Conservation (phyloP, 2,113 vertebrate species). For the Pogonocichla stellata region DNA sequence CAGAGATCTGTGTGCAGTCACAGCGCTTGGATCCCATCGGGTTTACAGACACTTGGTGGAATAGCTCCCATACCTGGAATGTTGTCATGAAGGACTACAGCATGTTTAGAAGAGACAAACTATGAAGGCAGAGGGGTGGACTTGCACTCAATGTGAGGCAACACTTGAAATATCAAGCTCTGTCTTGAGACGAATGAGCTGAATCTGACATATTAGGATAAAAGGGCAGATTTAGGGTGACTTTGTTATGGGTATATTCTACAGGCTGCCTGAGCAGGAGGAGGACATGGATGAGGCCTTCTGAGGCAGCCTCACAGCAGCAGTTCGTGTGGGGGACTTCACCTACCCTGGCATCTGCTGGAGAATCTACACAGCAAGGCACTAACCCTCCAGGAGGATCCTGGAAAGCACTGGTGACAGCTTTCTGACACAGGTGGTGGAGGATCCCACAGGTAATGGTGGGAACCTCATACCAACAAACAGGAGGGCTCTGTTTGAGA, state of each 20-base stretch:
- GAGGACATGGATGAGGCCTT: not conserved
- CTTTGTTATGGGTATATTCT: not conserved
- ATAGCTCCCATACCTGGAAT: not conserved
- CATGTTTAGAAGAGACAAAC: not conserved
- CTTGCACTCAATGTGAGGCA: not conserved
- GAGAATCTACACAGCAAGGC: not conserved
- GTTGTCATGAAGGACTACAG: not conserved
- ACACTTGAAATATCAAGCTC: not conserved
- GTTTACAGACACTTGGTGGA: not conserved
- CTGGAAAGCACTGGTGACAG: not conserved
- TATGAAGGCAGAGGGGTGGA: not conserved
- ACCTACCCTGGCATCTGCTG: not conserved
- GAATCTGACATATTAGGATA: not conserved
- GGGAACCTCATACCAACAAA: not conserved
- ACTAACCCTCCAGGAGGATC: not conserved
- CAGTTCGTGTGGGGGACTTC: not conserved
- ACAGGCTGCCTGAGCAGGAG: not conserved
- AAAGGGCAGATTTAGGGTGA: not conserved
- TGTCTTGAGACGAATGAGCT: not conserved
- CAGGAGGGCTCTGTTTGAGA: too few relatives aligned
- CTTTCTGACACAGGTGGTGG: not conserved
- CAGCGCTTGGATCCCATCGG: not conserved
- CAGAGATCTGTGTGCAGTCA: not conserved
- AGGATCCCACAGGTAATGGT: not conserved
- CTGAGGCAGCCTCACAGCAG: not conserved